Base-by-base conservation (phyloP, 2,797 vertebrate genomes). In the Lycodopsis pacificus region DNA sequence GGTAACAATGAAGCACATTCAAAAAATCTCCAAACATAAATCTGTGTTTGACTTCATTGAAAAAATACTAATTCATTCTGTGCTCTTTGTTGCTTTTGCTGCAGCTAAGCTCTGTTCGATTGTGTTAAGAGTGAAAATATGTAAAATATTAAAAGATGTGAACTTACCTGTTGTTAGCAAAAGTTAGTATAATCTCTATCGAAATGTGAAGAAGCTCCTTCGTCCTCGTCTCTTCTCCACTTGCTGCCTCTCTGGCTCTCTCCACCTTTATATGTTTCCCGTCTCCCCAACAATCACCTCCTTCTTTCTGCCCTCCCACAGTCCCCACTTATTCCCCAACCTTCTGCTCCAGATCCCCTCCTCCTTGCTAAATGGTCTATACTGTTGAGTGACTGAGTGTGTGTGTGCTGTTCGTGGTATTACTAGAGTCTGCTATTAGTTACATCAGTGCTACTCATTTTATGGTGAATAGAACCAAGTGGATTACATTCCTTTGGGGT, bases 291-390 rank as follows among this genome's bases (percentile, higher is more conserved):
- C 66, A 88, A 90, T 85, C 87, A 82, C 87, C 91, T 91, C 90
- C 90, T 93, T 82, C 88, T 91, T 88, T 91, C 73, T 73, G 48
- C 85, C 91, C 90, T 90, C 90, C 92, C 88, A 69, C 86, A 56
- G 34, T 7, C 58, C 72, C 74, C 79, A 54, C 63, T 74, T 11
- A 61, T 48, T 81, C 82, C 69, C 3, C n/a, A 66, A 58, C 53
- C 59, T 20, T 20, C 48, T 70, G 17, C 75, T 80, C 61, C 88
- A 74, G 84, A 87, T 86, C 88, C 90, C 82, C 91, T 30, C 90
- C 86, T 86, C 10, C 58, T 36, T 70, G 61, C 76, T 58, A 19
- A 88, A 80, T 59, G 36, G n/a, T 77, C 83, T 5, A 56, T 76
- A 42, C 65, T 57, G 80, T 68, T 65, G 75, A 61, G 42, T 81